Evolutionary conservation across 1,140 invertebrate species (phyloP), one percentile per base, ranked within the genome.

Genomic region (Tetragonula clypearis): DNA sequence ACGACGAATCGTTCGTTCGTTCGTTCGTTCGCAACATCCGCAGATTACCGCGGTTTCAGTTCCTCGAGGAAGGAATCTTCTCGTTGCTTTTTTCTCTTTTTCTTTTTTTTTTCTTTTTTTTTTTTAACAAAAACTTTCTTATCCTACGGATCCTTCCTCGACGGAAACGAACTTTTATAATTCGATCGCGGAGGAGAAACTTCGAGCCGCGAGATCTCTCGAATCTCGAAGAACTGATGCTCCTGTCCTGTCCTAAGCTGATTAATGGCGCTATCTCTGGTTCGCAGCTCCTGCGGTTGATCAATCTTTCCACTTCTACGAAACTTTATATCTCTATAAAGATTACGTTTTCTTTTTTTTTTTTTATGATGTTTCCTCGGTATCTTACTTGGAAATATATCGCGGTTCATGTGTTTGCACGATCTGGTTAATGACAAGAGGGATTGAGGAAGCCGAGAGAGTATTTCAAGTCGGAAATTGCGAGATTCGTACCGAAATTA

Each of bases 1-100:
- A 60, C 74, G 69, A 79, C 88, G 79, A 62, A 58, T 89, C 76
- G 80, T 41, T 35, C 35, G 35, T 35, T 89, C 76, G 80, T 41
- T 35, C 35, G 35, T 35, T 35, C 35, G 41, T 82, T 79, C 87
- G 81, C 65, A 53, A 86, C 87, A 74, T 79, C 55, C 84, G 84
- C 66, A 74, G 71, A 78, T 89, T 88, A 82, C 65, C 41, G 58
- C 68, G 60, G 66, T 60, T 83, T 66, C 71, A n/a, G 35, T 56
- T 30, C 49, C 26, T 30, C 66, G 60, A 23, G 11, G n/a, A 49
- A 55, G 9, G 41, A 8, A 49, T 49, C 41, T 49, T 49, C 53
- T 5, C 3, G 9, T 23, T n/a, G 0, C 15, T 26, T 11, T 15
- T 23, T 15, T 30, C 30, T 30, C 30, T 30, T 6, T 8, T 4